Percentiles rank a stretch among this genome's conserved stretches.
Evolutionary conservation across 2,113 vertebrate genomes (phyloP).

Genomic region (Epinephelus cyanopodus): DNA sequence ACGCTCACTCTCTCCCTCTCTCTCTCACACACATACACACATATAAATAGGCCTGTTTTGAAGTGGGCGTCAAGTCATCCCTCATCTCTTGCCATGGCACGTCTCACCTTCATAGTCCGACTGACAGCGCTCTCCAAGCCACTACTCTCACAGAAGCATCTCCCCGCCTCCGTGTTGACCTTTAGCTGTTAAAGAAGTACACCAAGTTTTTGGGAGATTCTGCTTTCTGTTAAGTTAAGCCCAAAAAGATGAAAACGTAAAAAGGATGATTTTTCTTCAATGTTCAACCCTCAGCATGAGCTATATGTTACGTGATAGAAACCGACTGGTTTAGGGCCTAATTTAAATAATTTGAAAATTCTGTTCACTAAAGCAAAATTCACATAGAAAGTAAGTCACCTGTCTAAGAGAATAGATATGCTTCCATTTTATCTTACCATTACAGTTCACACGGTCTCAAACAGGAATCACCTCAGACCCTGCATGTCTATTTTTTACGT

Average conservation of each 20-base stretch:
- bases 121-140: constrained; percentile 4
- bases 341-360: too few relatives aligned
- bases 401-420: not conserved
- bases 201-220: not conserved
- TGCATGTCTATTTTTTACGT: not conserved
- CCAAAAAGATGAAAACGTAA: not conserved
- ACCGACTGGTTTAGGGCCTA: not conserved
- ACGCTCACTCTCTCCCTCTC: not conserved
- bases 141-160: constrained; percentile 5
- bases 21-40: constrained; percentile 7
- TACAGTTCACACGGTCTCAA: not conserved
- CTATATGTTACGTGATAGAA: not conserved
- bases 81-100: constrained; percentile 34
- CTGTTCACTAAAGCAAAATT: not conserved
- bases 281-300: not conserved
- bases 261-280: not conserved
- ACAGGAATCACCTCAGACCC: not conserved
- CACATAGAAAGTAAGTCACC: not conserved
- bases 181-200: constrained; percentile 7
- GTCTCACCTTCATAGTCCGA: constrained; percentile 57
- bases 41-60: constrained; percentile 32
- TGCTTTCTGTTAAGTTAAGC: not conserved
- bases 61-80: constrained; percentile 42
- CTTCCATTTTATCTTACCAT: not conserved
- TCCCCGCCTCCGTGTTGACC: constrained; percentile 9